Evolutionary conservation across 2,888 invertebrate species (phyloP), one percentile per base, ranked within the genome.

Genomic region (Himalopsyche japonica): DNA sequence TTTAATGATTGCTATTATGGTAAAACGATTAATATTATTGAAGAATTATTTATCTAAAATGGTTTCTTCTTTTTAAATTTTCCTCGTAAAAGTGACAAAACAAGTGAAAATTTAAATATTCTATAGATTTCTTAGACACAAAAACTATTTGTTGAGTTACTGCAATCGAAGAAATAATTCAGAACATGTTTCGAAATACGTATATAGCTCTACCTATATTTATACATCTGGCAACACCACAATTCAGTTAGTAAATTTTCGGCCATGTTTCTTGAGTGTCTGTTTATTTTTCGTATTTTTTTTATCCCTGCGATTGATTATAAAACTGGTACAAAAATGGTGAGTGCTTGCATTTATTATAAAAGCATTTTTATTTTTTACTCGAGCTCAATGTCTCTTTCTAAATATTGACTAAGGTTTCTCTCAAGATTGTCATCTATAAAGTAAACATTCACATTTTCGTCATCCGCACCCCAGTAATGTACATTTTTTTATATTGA

Each of bases 231-330:
- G 57, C 57, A 57, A 7, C 57, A 57, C 8, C 12, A 20, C 10
- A 20, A 6, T 20, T 57, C 57, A 20, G 57, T 57, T 57, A 49
- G 57, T 80, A 34, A 57, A 20, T 76, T 32, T 76, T 84, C 82
- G 79, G 84, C 82, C 85, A 85, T 85, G 85, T 85, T 85, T 82
- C 48, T 77, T 49, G 79, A 76, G 15, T 43, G 70, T 77, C 80
- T 85, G 85, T 85, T 85, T 85, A 82, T 85, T 76, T 85, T 82
- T 80, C 85, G 85, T 47, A 20, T 79, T 82, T 85, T 64, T 82
- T 80, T 43, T 85, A 57, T 85, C 80, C 49, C 80, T 84, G 43
- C 80, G 82, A 57, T 57, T 85, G 27, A 47, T 85, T 57, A 20
- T 80, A 76, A 48, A 79, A 82, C 30, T 82, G 64, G 80, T 80